Conservation (phyloP, 1,140 invertebrate genomes). For the Caerostris extrusa region DNA sequence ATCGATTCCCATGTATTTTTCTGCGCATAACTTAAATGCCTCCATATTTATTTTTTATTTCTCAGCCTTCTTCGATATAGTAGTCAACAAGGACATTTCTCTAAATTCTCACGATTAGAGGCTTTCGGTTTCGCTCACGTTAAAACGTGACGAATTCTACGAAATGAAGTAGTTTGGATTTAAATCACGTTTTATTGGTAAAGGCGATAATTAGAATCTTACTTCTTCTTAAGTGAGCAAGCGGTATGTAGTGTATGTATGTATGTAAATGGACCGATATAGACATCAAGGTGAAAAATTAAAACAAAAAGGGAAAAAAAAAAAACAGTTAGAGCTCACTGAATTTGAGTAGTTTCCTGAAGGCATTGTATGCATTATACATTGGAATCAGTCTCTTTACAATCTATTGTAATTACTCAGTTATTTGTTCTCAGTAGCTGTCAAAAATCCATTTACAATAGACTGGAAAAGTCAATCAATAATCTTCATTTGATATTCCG, state of each 20-base stretch:
- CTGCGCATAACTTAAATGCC: not conserved
- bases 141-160: constrained; percentile 52
- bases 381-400: constrained; percentile 2
- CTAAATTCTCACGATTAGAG: constrained; percentile 57
- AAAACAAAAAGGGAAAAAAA: constrained; percentile 30
- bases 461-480: constrained; percentile 70
- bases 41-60: not conserved
- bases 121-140: constrained; percentile 58
- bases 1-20: not conserved
- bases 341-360: constrained; percentile 21
- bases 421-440: constrained; percentile 70
- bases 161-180: constrained; percentile 71
- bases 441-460: constrained; percentile 74
- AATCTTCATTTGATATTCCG: constrained; percentile 70
- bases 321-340: not conserved
- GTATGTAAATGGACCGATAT: not conserved
- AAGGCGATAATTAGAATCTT: constrained; percentile 73
- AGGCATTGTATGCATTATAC: not conserved
- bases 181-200: constrained; percentile 76
- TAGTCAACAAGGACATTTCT: constrained; percentile 49
- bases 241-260: constrained; percentile 46
- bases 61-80: not conserved
- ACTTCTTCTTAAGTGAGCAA: not conserved
- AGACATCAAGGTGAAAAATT: constrained; percentile 71
- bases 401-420: constrained; percentile 66